Percentiles rank a stretch among this genome's conserved stretches.
phyloP scores from a whole-genome alignment of 2,888 invertebrate species.

The Parascotia fuliginaria region DNA sequence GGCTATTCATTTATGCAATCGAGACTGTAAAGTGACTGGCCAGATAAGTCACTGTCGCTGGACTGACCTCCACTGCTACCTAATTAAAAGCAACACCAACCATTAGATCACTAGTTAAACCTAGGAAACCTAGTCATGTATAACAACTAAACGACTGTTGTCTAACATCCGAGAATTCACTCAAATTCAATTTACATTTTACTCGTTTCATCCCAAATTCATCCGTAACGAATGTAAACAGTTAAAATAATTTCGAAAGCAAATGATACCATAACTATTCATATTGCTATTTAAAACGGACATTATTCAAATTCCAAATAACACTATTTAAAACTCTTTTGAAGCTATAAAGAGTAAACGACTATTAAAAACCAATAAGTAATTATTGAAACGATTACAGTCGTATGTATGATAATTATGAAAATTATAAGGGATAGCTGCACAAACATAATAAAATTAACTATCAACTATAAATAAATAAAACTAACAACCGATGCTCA shows the following conservation, averaged over 20 bases:
- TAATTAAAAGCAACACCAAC: too few species aligned
- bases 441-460: constrained; percentile 38
- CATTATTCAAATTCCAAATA: constrained; percentile 23
- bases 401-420: constrained; percentile 35
- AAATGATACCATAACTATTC: constrained; percentile 10
- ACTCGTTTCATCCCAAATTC: not conserved
- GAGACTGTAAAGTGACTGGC: too few species aligned
- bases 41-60: too few species aligned
- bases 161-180: too few species aligned
- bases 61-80: too few species aligned
- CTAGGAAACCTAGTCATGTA: too few species aligned
- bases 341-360: constrained; percentile 36
- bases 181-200: not conserved
- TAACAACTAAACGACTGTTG: too few species aligned
- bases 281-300: constrained; percentile 21
- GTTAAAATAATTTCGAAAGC: constrained; percentile 11
- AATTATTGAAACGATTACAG: constrained; percentile 31
- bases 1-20: too few species aligned
- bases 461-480: constrained; percentile 42
- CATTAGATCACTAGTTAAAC: too few species aligned
- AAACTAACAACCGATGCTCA: constrained; percentile 41
- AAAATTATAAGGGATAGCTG: constrained; percentile 37
- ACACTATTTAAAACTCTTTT: constrained; percentile 24
- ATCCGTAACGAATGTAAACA: constrained; percentile 12
- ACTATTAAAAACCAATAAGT: constrained; percentile 43